phyloP scores from a whole-genome alignment of 2,797 vertebrate species.

The Chiloscyllium punctatum region DNA sequence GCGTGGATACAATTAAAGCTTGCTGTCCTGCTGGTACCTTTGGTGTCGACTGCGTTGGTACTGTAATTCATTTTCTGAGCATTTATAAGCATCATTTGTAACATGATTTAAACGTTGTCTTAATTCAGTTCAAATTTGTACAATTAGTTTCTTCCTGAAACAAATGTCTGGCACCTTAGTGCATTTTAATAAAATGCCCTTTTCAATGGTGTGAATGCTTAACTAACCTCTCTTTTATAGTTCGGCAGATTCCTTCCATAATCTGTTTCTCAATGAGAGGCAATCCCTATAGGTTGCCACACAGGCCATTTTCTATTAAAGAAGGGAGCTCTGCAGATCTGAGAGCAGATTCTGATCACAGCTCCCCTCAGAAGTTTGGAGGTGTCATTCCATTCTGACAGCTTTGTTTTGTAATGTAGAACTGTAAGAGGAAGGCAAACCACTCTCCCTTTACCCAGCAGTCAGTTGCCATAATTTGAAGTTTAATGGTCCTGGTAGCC shows the following conservation, averaged over 20 bases:
- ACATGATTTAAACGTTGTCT: not conserved
- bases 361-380: no score
- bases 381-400: no score
- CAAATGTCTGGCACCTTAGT: not conserved
- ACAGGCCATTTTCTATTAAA: no score
- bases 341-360: no score
- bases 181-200: not conserved
- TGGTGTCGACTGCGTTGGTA: slow-evolving; percentile 80
- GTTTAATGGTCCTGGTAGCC: no score
- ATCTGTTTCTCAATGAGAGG: not conserved
- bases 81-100: not conserved
- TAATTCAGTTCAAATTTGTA: not conserved
- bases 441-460: no score
- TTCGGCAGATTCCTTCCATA: not conserved
- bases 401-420: no score
- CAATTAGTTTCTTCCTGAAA: not conserved
- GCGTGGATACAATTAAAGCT: slow-evolving; percentile 75
- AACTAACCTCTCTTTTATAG: not conserved
- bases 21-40: slow-evolving; percentile 86
- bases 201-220: not conserved
- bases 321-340: no score
- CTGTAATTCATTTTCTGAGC: slow-evolving; percentile 37
- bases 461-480: no score
- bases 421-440: no score
- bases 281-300: no score